A percentile compares a stretch with the other conserved stretches of the same genome.
phyloP scores from a whole-genome alignment of 1,140 invertebrate species.

The Philopotamus ludificatus region DNA sequence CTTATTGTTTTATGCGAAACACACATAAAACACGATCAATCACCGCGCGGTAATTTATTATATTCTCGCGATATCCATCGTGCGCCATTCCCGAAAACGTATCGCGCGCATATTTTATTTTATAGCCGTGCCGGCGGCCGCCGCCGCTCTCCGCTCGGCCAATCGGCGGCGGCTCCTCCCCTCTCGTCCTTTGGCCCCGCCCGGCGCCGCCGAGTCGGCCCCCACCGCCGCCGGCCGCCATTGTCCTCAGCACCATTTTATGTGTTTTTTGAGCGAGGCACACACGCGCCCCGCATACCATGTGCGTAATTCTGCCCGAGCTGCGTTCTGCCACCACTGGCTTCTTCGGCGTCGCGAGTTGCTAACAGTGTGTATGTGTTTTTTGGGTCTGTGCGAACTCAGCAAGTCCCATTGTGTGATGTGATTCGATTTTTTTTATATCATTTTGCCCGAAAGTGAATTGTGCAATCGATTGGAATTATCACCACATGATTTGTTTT shows the following conservation, averaged over 20 bases:
- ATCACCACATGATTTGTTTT: too few species aligned
- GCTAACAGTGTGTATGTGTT: too few species aligned
- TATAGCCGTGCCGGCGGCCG: constrained; percentile 2
- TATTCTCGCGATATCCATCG: neutral
- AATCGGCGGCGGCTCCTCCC: neutral
- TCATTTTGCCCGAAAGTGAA: neutral
- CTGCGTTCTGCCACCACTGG: neutral
- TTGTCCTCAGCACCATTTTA: constrained; percentile 14
- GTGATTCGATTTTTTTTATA: neutral
- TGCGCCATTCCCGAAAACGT: too few species aligned
- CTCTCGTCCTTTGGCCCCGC: neutral
- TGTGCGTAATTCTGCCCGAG: neutral
- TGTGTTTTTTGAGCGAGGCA: constrained; percentile 16
- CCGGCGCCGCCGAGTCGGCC: constrained; percentile 4
- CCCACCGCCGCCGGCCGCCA: constrained; percentile 3
- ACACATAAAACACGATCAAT: neutral
- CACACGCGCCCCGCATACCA: constrained; percentile 7
- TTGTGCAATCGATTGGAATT: too few species aligned
- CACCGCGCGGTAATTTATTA: neutral
- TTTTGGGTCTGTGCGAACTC: too few species aligned
- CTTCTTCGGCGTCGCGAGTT: neutral
- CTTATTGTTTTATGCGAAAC: neutral
- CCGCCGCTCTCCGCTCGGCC: neutral
- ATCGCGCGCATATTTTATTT: too few species aligned
- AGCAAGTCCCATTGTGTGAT: neutral